Percentiles rank a stretch among this genome's conserved stretches.
These are phyloP conservation scores for Spicauda simplicius DNA, from an alignment of 2,888 invertebrate species.

Conservation along the genomic window DNA sequence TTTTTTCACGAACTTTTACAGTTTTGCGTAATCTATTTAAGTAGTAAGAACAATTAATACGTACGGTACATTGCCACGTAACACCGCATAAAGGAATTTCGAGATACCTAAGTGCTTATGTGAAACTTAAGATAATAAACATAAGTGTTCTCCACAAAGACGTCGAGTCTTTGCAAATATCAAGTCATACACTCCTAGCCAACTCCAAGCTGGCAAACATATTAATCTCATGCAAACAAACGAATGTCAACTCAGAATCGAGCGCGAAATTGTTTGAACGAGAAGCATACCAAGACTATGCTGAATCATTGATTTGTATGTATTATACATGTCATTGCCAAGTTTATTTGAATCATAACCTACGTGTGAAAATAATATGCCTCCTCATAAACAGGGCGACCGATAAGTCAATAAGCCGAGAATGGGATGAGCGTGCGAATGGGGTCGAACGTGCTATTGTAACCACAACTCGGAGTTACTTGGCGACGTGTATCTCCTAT, in stretches of 20 bases:
- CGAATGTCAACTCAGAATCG: constrained; percentile 22
- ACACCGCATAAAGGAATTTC: too few species aligned
- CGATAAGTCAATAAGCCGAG: constrained; percentile 73
- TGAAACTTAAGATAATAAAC: background rate
- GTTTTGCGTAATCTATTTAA: too few species aligned
- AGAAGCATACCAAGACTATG: constrained; percentile 24
- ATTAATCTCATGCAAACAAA: constrained; percentile 36
- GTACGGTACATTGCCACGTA: too few species aligned
- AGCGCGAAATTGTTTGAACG: constrained; percentile 32
- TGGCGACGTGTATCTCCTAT: constrained; percentile 62
- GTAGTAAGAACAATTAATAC: too few species aligned
- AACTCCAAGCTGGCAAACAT: constrained; percentile 31
- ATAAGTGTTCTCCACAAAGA: constrained; percentile 3
- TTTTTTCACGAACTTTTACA: too few species aligned
- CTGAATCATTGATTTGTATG: constrained; percentile 22
- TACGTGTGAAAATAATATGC: constrained; percentile 60
- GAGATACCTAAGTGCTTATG: too few species aligned
- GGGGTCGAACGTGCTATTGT: constrained; percentile 76
- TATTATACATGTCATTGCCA: constrained; percentile 23
- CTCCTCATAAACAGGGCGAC: constrained; percentile 62
- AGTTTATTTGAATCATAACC: constrained; percentile 33
- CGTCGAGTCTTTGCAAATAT: constrained; percentile 22
- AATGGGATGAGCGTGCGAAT: constrained; percentile 78
- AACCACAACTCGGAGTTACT: constrained; percentile 61
- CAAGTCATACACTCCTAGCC: constrained; percentile 24